Base-by-base conservation (phyloP, 2,888 invertebrate genomes). In the Lottia scabra region DNA sequence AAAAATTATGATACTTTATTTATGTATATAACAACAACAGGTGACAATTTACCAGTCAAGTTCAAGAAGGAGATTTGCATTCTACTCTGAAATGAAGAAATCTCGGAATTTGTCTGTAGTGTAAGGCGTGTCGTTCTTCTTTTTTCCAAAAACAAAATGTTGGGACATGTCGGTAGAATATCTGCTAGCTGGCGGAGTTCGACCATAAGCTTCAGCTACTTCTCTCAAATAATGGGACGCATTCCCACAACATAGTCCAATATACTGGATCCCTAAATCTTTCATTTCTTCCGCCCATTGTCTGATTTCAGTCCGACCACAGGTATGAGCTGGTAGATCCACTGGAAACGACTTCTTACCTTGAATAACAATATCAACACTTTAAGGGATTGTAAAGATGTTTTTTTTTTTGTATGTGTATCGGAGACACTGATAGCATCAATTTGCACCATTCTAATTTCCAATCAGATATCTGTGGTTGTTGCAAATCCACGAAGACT, bases 231-330 rank as follows among this genome's bases (percentile, higher is more conserved):
- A 82, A 66, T 82, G 80, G 1, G 83, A 70, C 15, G 78, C 76
- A 62, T 84, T 82, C 5, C 85, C 85, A 68, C 85, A 85, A 71
- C 85, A 85, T 19, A 85, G 73, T 2, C 85, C 85, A 0, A 85
- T 66, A 67, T 85, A 84, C 67, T 83, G 79, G 15, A 84, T 72
- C 0, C 82, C 82, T 1, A 82, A 70, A 38, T 75, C 74, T 70
- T 78, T 73, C 12, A 78, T 75, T 62, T 80, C 78, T 19, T 72
- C 56, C 1, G 81, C 83, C 70, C 84, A 83, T 46, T 80, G 63
- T 19, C 43, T 70, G 13, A 86, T 79, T 27, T 81, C 75, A 10
- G 72, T 71, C 48, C 78, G 72, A 0, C 76, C 63, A 62, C 81
- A 78, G 26, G 72, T 70, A 67, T 72, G 72, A 12, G 68, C 71